phyloP scores from a whole-genome alignment of 2,888 invertebrate species.

The Perizoma affinitatum region DNA sequence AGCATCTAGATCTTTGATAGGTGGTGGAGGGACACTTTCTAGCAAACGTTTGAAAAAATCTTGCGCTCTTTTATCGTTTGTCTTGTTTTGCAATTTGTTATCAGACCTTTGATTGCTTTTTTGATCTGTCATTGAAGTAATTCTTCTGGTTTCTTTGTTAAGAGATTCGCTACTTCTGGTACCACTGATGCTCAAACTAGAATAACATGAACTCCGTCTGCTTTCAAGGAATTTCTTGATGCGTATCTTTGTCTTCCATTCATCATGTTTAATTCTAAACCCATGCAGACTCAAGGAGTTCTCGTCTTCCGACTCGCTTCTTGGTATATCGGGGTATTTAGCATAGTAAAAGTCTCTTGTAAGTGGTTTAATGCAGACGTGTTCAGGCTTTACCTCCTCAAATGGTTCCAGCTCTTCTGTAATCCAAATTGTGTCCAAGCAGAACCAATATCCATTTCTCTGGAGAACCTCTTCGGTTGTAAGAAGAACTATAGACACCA shows the following conservation, averaged over 20 bases:
- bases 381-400: constrained; percentile 69
- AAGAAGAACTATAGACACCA: constrained; percentile 72
- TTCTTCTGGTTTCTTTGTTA: constrained; percentile 46
- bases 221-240: constrained; percentile 58
- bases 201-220: constrained; percentile 51
- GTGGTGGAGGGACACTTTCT: constrained; percentile 70
- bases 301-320: constrained; percentile 78
- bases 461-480: constrained; percentile 75
- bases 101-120: constrained; percentile 23
- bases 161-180: constrained; percentile 47
- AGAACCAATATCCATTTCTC: constrained; percentile 72
- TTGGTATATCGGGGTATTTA: constrained; percentile 71
- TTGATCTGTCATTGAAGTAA: constrained; percentile 47
- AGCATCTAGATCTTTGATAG: constrained; percentile 50
- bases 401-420: constrained; percentile 76
- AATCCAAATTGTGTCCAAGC: constrained; percentile 69
- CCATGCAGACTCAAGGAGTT: constrained; percentile 65
- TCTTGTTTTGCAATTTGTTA: constrained; percentile 24
- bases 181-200: constrained; percentile 47
- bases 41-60: constrained; percentile 65
- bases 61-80: constrained; percentile 57
- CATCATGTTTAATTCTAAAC: constrained; percentile 64
- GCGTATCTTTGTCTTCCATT: constrained; percentile 70
- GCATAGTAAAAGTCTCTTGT: constrained; percentile 72
- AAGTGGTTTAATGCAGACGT: constrained; percentile 65